Evolutionary conservation across 1,140 invertebrate genomes (phyloP), one percentile per base, ranked within the genome.

Genomic region (Magallana angulata): DNA sequence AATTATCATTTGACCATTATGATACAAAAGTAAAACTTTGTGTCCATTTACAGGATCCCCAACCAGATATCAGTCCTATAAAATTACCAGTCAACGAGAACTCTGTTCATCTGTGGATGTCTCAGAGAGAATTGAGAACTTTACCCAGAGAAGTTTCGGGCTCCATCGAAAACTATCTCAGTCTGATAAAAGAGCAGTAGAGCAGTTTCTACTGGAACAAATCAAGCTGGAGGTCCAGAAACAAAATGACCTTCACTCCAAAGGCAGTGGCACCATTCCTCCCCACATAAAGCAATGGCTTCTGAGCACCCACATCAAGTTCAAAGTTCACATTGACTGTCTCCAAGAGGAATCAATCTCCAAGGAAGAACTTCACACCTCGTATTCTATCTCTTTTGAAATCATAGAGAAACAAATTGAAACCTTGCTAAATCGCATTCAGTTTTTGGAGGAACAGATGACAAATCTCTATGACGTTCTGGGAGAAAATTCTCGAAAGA

Each of bases 101-200:
- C 48, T 58, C 14, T 57, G 81, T 57, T 24, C n/a, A 24, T n/a
- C 81, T 18, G 16, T 56, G 8, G 57, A 82, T 76, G 68, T 76
- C 14, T 76, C 68, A 36, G 81, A 82, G n/a, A 14, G 57, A n/a
- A 57, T 58, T 64, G 82, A 62, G 85, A 83, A 85, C 71, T 82
- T 82, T 82, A 56, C 62, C 30, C 85, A 57, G 14, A 83, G 81
- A 18, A 71, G 82, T 68, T 89, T 89, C 14, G 84, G 88, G 64
- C 76, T 89, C 8, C 85, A 86, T 59, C 71, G 88, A 68, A 89
- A 89, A 48, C 71, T 89, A 12, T 87, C 82, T 59, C 83, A 87
- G 71, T 36, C 86, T 56, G 88, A 89, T 48, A 89, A 89, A 83
- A 71, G 83, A 24, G 59, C 85, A 24, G 83, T 89, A 0, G 88